Base-by-base conservation (phyloP, 92 coral and sea anemone genomes). In the Paramuricea clavata region DNA sequence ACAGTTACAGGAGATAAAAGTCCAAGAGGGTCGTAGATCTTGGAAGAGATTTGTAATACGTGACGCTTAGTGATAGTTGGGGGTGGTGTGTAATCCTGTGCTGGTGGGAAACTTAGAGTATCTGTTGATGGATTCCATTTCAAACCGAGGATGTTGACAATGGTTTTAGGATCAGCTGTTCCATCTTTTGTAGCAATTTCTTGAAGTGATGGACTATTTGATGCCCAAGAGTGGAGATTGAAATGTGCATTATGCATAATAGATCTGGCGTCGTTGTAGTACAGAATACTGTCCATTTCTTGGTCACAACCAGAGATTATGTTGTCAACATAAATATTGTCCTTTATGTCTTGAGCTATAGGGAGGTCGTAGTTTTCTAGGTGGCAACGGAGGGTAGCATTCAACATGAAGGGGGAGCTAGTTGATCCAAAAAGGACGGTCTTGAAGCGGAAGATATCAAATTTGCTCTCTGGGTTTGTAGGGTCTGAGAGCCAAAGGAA, bases 401-500 rank as follows among this genome's bases (percentile, higher is more conserved):
- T 86, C 78, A 85, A 60, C 83, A 86, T 90, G 70, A 90, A 86
- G 17, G 87, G 93, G 68, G 93, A 86, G 39, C 87, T 86, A 6
- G 59, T 72, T 35, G 91, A 86, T 25, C 89, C 87, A 60, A 87
- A 82, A 85, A 89, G 25, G 25, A 87, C 78, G 41, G 86, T 23
- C 35, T 82, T 82, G 62, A 83, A 91, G 10, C 89, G 87, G 52
- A 82, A 91, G 42, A 75, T 71, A 12, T 36, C 7, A 74, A 87
- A 78, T 52, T 64, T 78, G 76, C 86, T 87, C 23, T 87, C 89
- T 2, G 82, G 91, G 33, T 90, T 62, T 12, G 27, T 49, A 1
- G 93, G 54, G n/a, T 90, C 85, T 16, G 61, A 23, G 49, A 90
- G 47, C 93, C 91, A 90, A 52, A 71, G 64, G 69, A 90, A 90